Evolutionary conservation across 92 coral and sea anemone species (phyloP).

Genomic region (Micromussa lordhowensis): DNA sequence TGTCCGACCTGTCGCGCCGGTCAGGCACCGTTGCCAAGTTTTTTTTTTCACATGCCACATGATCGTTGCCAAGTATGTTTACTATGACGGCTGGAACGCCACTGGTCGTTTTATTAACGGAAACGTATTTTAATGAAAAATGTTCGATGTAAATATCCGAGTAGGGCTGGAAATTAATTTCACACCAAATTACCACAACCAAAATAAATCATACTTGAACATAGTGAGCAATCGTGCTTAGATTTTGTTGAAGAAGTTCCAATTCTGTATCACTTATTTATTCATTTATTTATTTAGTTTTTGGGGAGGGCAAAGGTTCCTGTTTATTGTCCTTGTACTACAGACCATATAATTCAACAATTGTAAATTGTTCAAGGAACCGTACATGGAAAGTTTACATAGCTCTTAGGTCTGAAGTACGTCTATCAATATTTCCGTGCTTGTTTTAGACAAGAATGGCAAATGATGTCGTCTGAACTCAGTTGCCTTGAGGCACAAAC

Average conservation of each 20-base stretch:
- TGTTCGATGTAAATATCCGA: not conserved
- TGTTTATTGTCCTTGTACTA: not conserved
- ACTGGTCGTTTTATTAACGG: not conserved
- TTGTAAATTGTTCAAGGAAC: not conserved
- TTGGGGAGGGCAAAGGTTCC: not conserved
- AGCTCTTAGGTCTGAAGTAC: not conserved
- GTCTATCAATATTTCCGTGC: not conserved
- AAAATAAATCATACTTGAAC: no score
- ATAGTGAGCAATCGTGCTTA: not conserved
- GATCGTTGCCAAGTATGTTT: constrained; percentile 3
- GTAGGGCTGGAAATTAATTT: not conserved
- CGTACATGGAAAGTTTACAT: not conserved
- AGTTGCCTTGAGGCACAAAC: not conserved
- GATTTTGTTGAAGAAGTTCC: not conserved
- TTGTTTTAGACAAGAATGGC: not conserved
- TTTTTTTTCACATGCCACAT: no score
- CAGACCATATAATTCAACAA: not conserved
- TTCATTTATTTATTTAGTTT: no score
- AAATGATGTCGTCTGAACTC: not conserved
- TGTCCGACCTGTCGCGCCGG: not conserved
- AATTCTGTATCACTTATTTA: no score
- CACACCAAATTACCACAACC: not conserved
- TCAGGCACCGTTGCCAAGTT: not conserved
- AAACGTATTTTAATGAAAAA: not conserved
- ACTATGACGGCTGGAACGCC: not conserved